These are phyloP conservation scores for Acanthurus leucopareius DNA, from an alignment of 2,797 vertebrate genomes.

Conservation along the genomic window DNA sequence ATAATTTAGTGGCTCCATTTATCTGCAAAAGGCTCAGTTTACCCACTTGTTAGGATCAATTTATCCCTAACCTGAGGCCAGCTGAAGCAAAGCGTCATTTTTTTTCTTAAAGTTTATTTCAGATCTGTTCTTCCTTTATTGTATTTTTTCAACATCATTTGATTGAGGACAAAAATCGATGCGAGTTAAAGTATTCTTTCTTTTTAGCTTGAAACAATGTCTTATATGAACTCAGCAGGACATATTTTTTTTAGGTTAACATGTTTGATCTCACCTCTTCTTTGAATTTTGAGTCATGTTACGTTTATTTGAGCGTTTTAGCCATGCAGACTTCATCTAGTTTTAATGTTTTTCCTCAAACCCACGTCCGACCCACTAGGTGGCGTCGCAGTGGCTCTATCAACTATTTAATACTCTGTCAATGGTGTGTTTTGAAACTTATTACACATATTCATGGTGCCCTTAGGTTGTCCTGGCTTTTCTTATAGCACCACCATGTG, in stretches of 20 bases:
- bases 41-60: slow-evolving; percentile 51
- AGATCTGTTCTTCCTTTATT: too few species aligned
- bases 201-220: background rate
- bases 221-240: background rate
- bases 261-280: background rate
- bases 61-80: slow-evolving; percentile 40
- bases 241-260: background rate
- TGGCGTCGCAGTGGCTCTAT: too few species aligned
- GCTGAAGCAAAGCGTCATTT: slow-evolving; percentile 3
- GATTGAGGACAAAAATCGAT: slow-evolving; percentile 1
- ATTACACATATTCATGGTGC: too few species aligned
- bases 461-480: too few species aligned
- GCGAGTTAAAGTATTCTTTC: background rate
- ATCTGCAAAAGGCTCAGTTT: slow-evolving; percentile 62
- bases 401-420: too few species aligned
- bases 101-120: background rate
- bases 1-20: slow-evolving; percentile 59
- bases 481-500: too few species aligned
- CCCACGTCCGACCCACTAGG: too few species aligned
- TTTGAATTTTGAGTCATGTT: too few species aligned
- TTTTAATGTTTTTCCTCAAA: too few species aligned
- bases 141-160: background rate
- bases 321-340: too few species aligned
- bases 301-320: too few species aligned
- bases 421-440: too few species aligned